Evolutionary conservation across 2,113 vertebrate genomes (phyloP).

Genomic region (Amblyopsis rosae): DNA sequence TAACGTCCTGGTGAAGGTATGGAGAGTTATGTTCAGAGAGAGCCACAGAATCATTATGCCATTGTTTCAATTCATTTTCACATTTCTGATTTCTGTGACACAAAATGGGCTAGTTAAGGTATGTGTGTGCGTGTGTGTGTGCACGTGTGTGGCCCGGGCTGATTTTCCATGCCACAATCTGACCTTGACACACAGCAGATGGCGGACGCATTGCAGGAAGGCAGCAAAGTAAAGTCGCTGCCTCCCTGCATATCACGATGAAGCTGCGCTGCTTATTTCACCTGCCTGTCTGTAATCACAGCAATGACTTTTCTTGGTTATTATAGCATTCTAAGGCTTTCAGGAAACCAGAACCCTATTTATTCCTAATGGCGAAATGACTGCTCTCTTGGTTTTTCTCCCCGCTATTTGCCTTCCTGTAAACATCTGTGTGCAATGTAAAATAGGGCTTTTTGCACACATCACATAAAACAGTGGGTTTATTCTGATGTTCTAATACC

Average conservation of each 20-base stretch:
- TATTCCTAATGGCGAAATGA: constrained; percentile 9
- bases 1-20: constrained; percentile 88
- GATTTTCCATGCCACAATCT: no score
- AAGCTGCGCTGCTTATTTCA: neutral
- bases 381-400: constrained; percentile 15
- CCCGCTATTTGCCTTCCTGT: neutral
- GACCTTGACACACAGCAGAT: neutral
- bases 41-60: neutral
- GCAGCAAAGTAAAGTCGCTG: neutral
- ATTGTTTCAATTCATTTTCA: neutral
- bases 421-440: neutral
- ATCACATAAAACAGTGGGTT: neutral
- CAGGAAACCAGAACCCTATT: neutral
- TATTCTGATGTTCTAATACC: neutral
- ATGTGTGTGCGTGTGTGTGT: neutral
- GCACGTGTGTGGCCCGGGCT: neutral
- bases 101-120: neutral
- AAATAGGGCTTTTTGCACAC: neutral
- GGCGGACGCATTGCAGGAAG: neutral
- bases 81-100: neutral
- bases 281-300: neutral
- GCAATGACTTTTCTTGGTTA: neutral
- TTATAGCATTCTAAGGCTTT: constrained; percentile 8
- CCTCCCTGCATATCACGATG: neutral
- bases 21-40: neutral